Percentiles rank a stretch among this genome's conserved stretches.
Conservation (phyloP, 2,113 vertebrate species). For the Perca fluviatilis region DNA sequence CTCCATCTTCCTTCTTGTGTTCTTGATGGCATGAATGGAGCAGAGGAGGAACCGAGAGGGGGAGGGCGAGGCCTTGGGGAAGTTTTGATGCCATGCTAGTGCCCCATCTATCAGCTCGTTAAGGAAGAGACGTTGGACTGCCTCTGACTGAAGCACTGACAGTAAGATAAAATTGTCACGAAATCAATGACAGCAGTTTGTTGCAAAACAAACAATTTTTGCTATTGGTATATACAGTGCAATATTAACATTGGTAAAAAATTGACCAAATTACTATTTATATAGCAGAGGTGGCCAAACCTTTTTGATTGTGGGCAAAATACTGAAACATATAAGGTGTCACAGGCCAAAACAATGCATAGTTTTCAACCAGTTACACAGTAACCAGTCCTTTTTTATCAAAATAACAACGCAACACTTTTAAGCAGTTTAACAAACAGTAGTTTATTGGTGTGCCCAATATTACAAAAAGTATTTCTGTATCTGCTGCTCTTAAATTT, state of each 20-base stretch:
- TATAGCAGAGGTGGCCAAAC: no score
- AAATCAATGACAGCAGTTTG: background rate
- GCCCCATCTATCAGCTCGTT: slow-evolving; percentile 86
- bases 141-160: slow-evolving; percentile 86
- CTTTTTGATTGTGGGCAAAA: no score
- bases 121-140: slow-evolving; percentile 86
- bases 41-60: slow-evolving; percentile 64
- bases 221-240: background rate
- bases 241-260: background rate
- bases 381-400: no score
- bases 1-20: slow-evolving; percentile 95
- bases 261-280: no score
- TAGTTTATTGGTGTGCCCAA: no score
- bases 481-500: no score
- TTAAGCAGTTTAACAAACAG: no score
- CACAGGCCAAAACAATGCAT: no score
- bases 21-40: slow-evolving; percentile 92
- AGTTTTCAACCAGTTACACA: no score
- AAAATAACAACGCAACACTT: no score
- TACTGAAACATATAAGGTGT: no score
- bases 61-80: slow-evolving; percentile 24
- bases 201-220: background rate
- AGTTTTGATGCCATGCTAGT: slow-evolving; percentile 82
- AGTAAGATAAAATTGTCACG: background rate
- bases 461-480: no score